These are phyloP conservation scores for Enteromius trimaculatus DNA, from an alignment of 2,797 vertebrate species.

Conservation along the genomic window DNA sequence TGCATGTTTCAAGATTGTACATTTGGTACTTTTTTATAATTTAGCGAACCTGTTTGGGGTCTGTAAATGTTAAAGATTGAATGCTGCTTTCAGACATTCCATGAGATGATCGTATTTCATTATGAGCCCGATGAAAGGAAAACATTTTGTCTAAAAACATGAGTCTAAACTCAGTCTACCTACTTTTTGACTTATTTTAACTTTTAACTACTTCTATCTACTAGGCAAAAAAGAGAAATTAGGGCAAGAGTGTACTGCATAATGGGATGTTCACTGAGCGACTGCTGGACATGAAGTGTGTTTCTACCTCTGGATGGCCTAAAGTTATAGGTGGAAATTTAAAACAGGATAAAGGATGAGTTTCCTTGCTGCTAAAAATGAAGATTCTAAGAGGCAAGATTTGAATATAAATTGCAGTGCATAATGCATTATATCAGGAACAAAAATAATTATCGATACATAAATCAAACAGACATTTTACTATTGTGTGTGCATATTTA, in stretches of 20 bases:
- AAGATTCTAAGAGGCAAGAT: not conserved
- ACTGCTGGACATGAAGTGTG: not conserved
- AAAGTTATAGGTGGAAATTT: not conserved
- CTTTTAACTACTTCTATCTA: not conserved
- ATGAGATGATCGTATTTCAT: not conserved
- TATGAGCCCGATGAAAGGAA: not conserved
- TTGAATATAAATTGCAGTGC: slow-evolving; percentile 10
- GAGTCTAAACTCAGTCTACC: not conserved
- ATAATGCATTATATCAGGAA: slow-evolving; percentile 8
- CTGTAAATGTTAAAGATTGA: not conserved
- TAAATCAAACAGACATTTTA: slow-evolving; percentile 13
- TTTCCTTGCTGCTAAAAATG: not conserved
- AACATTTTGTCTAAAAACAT: not conserved
- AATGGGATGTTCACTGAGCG: not conserved
- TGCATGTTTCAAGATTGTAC: not conserved
- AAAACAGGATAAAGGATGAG: not conserved
- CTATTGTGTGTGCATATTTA: not conserved
- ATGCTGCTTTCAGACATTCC: not conserved
- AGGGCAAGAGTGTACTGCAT: not conserved
- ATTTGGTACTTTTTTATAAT: not conserved
- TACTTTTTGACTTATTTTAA: not conserved
- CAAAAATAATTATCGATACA: slow-evolving; percentile 4
- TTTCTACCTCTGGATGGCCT: not conserved
- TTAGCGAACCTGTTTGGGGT: too few relatives aligned
- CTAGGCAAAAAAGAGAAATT: not conserved